These are phyloP conservation scores for Macropodus opercularis DNA, from an alignment of 2,797 vertebrate species.

Conservation along the genomic window DNA sequence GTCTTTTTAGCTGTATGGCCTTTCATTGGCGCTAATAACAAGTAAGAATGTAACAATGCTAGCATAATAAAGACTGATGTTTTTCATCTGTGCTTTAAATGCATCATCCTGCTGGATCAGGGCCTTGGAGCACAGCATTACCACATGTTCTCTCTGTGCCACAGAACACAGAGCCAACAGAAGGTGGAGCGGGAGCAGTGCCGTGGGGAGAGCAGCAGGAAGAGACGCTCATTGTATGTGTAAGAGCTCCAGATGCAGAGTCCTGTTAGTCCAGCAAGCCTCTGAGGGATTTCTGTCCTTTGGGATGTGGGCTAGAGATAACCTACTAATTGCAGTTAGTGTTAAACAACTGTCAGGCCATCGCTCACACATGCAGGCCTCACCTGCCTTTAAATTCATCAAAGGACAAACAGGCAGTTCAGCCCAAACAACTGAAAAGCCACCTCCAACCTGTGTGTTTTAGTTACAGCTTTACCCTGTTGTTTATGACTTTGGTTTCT, in stretches of 20 bases:
- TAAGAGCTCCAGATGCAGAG: constrained; percentile 34
- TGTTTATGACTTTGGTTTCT: neutral
- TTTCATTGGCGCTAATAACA: neutral
- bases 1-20: constrained; percentile 11
- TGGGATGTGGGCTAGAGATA: constrained; percentile 9
- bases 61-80: neutral
- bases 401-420: neutral
- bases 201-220: constrained; percentile 15
- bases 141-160: neutral
- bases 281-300: constrained; percentile 31
- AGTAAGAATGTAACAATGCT: too few relatives aligned
- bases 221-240: constrained; percentile 28
- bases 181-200: constrained; percentile 28
- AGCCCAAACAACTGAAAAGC: neutral
- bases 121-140: neutral
- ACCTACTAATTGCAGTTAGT: constrained; percentile 32
- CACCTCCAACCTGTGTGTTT: neutral
- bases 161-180: constrained; percentile 22
- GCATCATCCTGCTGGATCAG: constrained; percentile 1
- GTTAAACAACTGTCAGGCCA: constrained; percentile 28
- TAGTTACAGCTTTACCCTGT: too few relatives aligned
- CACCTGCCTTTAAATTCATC: neutral
- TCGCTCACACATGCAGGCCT: neutral
- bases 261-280: constrained; percentile 22
- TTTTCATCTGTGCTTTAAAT: neutral